These are phyloP conservation scores for Aporrectodea caliginosa DNA, from an alignment of 1,140 invertebrate genomes.

Conservation along the genomic window DNA sequence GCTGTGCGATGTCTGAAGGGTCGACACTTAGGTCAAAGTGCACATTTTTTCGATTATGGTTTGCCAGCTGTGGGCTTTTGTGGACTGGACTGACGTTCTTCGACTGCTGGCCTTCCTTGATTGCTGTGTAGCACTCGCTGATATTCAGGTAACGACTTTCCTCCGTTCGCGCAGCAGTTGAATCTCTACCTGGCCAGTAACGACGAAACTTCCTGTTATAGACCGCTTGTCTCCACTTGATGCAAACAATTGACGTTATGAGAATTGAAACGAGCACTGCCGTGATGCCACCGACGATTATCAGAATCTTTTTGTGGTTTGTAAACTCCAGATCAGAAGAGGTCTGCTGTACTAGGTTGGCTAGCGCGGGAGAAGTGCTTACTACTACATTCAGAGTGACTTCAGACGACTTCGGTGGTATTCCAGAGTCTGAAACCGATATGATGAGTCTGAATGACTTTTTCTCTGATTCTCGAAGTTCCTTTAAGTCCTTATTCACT, in stretches of 20 bases:
- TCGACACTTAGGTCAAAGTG: not conserved
- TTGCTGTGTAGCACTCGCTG: not conserved
- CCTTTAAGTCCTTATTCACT: slow-evolving; percentile 12
- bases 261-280: not conserved
- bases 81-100: not conserved
- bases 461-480: not conserved
- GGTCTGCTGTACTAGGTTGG: not conserved
- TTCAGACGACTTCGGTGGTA: not conserved
- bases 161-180: not conserved
- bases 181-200: not conserved
- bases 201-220: not conserved
- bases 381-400: not conserved
- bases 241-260: not conserved
- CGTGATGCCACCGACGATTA: not conserved
- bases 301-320: not conserved
- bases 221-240: not conserved
- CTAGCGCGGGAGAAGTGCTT: not conserved
- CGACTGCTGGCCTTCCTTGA: not conserved
- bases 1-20: not conserved
- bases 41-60: not conserved
- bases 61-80: not conserved
- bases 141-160: not conserved
- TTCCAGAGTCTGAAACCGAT: not conserved
- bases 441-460: not conserved
- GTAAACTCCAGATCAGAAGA: not conserved